A percentile compares a stretch with the other conserved stretches of the same genome.
Conservation (phyloP, 2,797 vertebrate species). For the Coccyzus lansbergi region DNA sequence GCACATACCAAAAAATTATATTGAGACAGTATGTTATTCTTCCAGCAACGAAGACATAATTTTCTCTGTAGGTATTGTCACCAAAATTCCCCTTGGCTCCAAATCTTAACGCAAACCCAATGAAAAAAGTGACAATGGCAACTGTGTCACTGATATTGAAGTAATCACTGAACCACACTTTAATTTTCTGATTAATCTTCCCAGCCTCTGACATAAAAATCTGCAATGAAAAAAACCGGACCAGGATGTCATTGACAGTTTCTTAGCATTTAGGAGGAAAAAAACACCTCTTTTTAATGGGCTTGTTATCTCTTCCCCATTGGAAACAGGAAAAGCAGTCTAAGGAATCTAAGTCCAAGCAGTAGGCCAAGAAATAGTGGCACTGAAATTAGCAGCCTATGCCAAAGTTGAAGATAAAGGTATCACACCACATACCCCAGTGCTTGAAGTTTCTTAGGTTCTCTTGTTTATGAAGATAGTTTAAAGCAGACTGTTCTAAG, state of each 20-base stretch:
- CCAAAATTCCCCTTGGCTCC: conserved; percentile 78
- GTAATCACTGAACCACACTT: conserved; percentile 98
- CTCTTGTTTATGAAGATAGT: not conserved
- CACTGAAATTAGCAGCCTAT: not conserved
- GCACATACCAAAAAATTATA: conserved; percentile 99
- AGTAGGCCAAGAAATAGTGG: not conserved
- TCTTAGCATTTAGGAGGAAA: not conserved
- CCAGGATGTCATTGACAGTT: not conserved
- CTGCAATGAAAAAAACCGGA: conserved; percentile 70
- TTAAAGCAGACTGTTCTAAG: not conserved
- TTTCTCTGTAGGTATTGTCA: conserved; percentile 73
- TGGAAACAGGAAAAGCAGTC: not conserved
- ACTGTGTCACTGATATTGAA: conserved; percentile 96
- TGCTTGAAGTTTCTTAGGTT: not conserved
- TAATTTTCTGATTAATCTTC: conserved; percentile 96
- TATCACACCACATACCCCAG: not conserved
- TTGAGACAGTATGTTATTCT: conserved; percentile 96
- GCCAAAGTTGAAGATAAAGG: not conserved
- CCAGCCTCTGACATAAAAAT: conserved; percentile 99
- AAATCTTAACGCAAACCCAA: conserved; percentile 93
- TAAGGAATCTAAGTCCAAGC: not conserved
- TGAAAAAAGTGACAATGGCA: conserved; percentile 93
- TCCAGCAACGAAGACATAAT: conserved; percentile 83
- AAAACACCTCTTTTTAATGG: not conserved
- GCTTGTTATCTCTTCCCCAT: not conserved